Evolutionary conservation across 1,140 invertebrate genomes (phyloP).

Genomic region (Bombus huntii): DNA sequence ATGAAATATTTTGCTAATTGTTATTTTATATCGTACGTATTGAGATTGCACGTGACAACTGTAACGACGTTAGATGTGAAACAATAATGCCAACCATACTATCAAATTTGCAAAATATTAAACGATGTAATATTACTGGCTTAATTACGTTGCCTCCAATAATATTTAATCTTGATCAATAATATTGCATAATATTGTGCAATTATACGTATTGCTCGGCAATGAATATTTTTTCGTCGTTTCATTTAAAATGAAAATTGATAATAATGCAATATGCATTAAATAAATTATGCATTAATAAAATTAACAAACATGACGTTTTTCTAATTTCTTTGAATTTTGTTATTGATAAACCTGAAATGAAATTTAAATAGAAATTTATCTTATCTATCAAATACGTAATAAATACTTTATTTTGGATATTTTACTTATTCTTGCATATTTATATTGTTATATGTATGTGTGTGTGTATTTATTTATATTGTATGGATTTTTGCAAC

Average conservation of each 20-base stretch:
- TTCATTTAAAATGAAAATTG: neutral
- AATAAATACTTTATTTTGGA: too few relatives aligned
- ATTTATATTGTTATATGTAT: too few relatives aligned
- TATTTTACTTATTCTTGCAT: too few relatives aligned
- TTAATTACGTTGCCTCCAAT: neutral
- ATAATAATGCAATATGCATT: too few relatives aligned
- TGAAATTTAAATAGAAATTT: too few relatives aligned
- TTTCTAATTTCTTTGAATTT: too few relatives aligned
- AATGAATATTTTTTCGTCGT: neutral
- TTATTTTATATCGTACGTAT: neutral
- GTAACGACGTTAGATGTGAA: neutral
- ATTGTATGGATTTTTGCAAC: too few relatives aligned
- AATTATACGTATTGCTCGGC: neutral
- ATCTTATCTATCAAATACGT: too few relatives aligned
- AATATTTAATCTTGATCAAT: constrained; percentile 1
- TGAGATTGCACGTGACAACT: neutral
- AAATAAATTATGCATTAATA: too few relatives aligned
- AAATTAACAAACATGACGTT: too few relatives aligned
- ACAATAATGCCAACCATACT: neutral
- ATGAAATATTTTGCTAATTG: neutral
- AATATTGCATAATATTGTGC: neutral
- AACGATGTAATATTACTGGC: neutral
- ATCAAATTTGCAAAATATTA: constrained; percentile 7
- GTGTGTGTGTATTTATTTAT: too few relatives aligned
- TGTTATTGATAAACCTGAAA: too few relatives aligned